A percentile compares a stretch with the other conserved stretches of the same genome.
phyloP scores from a whole-genome alignment of 2,113 vertebrate species.

The Rana temporaria region DNA sequence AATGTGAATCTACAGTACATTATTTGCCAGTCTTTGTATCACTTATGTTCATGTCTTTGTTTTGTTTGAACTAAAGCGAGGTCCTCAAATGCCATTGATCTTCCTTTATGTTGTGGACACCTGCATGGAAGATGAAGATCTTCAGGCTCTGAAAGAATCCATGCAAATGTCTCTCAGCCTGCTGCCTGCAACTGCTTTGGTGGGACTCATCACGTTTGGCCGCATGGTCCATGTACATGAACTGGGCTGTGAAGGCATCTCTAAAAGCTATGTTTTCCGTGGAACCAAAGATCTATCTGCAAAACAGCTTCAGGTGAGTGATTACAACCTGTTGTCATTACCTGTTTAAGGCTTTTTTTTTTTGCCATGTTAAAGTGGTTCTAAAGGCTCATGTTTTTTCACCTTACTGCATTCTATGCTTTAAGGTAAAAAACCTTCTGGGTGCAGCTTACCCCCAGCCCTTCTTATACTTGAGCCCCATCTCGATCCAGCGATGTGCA shows the following conservation, averaged over 20 bases:
- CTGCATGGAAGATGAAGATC: conserved; percentile 97
- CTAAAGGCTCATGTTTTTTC: not conserved
- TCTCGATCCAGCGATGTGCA: too few relatives aligned
- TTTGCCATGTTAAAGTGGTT: not conserved
- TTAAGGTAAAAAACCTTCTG: too few relatives aligned
- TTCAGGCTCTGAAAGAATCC: conserved; percentile 96
- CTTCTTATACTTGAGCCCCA: too few relatives aligned
- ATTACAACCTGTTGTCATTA: not conserved
- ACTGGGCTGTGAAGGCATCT: conserved; percentile 96
- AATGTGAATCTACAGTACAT: too few relatives aligned
- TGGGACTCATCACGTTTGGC: conserved; percentile 96
- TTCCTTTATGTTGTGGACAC: conserved; percentile 98
- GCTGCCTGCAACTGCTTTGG: conserved; percentile 90
- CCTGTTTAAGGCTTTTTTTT: not conserved
- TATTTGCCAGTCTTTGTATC: not conserved
- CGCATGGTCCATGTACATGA: conserved; percentile 98
- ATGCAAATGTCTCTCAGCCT: conserved; percentile 97
- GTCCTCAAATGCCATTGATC: conserved; percentile 96
- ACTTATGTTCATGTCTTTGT: not conserved
- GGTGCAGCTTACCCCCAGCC: too few relatives aligned
- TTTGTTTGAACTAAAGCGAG: conserved; percentile 73
- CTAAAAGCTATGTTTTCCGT: conserved; percentile 97
- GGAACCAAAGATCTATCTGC: conserved; percentile 94
- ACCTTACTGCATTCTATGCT: too few relatives aligned
- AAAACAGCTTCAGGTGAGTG: conserved; percentile 92